Conservation (phyloP, 1,140 invertebrate genomes). For the Pogonognathellus flavescens region DNA sequence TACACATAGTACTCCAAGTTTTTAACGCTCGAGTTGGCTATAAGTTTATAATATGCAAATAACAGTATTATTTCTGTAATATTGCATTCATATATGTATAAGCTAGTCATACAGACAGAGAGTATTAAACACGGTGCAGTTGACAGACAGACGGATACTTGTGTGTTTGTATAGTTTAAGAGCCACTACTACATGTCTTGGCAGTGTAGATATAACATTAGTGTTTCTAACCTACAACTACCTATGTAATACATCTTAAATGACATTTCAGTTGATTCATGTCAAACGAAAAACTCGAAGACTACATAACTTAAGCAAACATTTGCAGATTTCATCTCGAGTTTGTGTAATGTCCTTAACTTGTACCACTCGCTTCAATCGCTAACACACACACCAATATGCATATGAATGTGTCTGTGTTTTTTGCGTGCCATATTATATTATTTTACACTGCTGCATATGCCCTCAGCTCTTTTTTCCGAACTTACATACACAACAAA, state of each 20-base stretch:
- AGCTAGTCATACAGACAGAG: no score
- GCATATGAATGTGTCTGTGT: background rate
- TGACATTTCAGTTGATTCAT: slow-evolving; percentile 43
- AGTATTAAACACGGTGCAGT: no score
- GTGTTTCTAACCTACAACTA: slow-evolving; percentile 29
- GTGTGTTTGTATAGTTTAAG: slow-evolving; percentile 39
- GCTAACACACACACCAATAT: background rate
- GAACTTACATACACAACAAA: background rate
- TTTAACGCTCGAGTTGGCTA: no score
- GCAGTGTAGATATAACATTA: slow-evolving; percentile 7
- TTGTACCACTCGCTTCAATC: background rate
- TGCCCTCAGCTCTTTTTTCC: background rate
- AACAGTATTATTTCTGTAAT: background rate
- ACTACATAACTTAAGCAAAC: slow-evolving; percentile 47
- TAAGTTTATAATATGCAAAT: background rate
- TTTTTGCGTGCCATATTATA: background rate
- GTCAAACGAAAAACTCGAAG: slow-evolving; percentile 22
- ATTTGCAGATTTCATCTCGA: slow-evolving; percentile 33
- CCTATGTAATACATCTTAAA: slow-evolving; percentile 46
- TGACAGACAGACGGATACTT: slow-evolving; percentile 32
- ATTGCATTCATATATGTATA: background rate
- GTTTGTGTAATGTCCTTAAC: slow-evolving; percentile 22
- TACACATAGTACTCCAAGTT: no score
- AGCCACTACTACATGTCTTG: background rate
- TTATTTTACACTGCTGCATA: no score